Conservation (phyloP, 2,888 invertebrate species). For the Hyalella azteca region DNA sequence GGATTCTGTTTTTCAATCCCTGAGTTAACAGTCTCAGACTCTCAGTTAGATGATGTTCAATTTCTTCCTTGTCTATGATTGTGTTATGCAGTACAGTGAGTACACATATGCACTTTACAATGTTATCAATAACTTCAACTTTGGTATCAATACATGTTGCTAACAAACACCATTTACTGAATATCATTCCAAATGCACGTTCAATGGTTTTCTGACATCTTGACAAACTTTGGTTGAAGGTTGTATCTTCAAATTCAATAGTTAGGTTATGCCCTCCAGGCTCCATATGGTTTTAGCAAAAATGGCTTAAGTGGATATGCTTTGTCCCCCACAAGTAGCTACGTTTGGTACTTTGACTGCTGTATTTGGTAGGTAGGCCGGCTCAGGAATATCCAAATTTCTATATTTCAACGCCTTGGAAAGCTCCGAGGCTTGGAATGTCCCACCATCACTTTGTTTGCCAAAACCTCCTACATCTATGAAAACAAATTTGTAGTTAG, state of each 20-base stretch:
- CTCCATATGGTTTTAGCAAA: slow-evolving; percentile 33
- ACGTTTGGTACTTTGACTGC: too few species aligned
- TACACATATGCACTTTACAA: slow-evolving; percentile 43
- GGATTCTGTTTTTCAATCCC: too few species aligned
- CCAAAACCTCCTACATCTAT: slow-evolving; percentile 42
- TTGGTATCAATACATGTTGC: slow-evolving; percentile 19
- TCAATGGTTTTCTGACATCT: slow-evolving; percentile 38
- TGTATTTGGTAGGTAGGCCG: too few species aligned
- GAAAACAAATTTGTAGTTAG: slow-evolving; percentile 48
- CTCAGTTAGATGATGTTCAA: neutral
- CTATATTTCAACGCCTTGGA: slow-evolving; percentile 1
- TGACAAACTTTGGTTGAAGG: slow-evolving; percentile 27
- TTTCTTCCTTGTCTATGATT: slow-evolving; percentile 24
- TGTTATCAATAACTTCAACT: slow-evolving; percentile 38
- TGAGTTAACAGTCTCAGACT: too few species aligned
- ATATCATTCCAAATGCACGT: slow-evolving; percentile 40
- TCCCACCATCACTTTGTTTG: slow-evolving; percentile 40
- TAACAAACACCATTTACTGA: slow-evolving; percentile 39
- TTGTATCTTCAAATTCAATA: slow-evolving; percentile 31
- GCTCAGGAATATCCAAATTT: slow-evolving; percentile 37
- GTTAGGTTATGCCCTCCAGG: slow-evolving; percentile 31
- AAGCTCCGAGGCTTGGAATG: slow-evolving; percentile 38
- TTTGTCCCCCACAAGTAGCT: slow-evolving; percentile 34
- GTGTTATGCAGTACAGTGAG: slow-evolving; percentile 42
- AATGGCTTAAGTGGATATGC: slow-evolving; percentile 42